These are phyloP conservation scores for Tetrapedia diversipes DNA, from an alignment of 2,888 invertebrate species.

Conservation along the genomic window DNA sequence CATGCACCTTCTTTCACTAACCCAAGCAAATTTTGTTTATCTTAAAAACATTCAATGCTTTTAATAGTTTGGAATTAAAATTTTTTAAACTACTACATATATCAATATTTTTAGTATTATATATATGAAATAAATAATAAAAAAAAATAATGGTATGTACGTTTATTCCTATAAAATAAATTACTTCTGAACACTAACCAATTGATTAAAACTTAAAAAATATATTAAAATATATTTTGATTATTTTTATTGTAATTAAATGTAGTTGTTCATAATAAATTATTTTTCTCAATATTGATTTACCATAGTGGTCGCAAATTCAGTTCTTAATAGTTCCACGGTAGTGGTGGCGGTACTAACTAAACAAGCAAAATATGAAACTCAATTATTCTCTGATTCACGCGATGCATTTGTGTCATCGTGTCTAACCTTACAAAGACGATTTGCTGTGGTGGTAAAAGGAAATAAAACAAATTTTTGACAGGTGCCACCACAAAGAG, in stretches of 20 bases:
- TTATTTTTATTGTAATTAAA: neutral
- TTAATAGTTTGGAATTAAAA: too few relatives aligned
- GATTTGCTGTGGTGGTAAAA: conserved; percentile 17
- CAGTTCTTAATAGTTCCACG: neutral
- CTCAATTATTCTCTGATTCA: conserved; percentile 43
- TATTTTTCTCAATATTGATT: neutral
- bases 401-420: conserved; percentile 51
- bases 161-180: too few relatives aligned
- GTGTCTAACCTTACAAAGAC: conserved; percentile 47
- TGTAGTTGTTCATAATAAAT: neutral
- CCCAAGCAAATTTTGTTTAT: too few relatives aligned
- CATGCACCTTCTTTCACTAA: too few relatives aligned
- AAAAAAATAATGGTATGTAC: too few relatives aligned
- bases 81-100: too few relatives aligned
- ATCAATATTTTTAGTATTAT: too few relatives aligned
- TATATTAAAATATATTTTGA: neutral
- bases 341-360: conserved; percentile 21
- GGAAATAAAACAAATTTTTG: conserved; percentile 28
- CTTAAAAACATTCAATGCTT: too few relatives aligned
- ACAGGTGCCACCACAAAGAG: conserved; percentile 24
- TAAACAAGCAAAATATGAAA: conserved; percentile 31
- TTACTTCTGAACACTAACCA: neutral
- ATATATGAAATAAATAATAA: too few relatives aligned
- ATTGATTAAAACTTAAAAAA: neutral
- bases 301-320: neutral